These are phyloP conservation scores for Drosophila bunnanda DNA, from an alignment of 2,888 invertebrate genomes.

Conservation along the genomic window DNA sequence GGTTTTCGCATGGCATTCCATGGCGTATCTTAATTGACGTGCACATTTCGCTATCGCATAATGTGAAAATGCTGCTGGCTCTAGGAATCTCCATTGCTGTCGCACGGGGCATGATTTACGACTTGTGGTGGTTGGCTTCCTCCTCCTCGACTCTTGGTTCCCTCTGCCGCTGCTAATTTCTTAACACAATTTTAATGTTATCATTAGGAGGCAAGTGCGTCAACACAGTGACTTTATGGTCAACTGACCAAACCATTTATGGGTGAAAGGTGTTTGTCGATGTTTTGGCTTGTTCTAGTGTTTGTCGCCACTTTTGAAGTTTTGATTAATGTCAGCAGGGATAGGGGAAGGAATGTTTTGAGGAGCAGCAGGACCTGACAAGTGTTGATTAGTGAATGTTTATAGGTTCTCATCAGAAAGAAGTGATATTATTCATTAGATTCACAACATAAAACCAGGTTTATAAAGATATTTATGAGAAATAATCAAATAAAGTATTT, in stretches of 20 bases:
- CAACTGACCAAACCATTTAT: conserved; percentile 62
- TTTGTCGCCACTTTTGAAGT: conserved; percentile 68
- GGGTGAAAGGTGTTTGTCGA: conserved; percentile 66
- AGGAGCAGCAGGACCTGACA: conserved; percentile 50
- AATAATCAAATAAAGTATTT: background rate
- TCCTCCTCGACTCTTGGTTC: conserved; percentile 1
- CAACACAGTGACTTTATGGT: conserved; percentile 60
- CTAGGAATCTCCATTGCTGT: conserved; percentile 38
- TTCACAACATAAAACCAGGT: background rate
- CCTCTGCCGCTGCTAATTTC: conserved; percentile 66
- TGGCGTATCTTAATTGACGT: conserved; percentile 80
- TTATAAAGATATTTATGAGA: background rate
- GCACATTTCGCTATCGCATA: conserved; percentile 81
- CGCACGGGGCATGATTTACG: conserved; percentile 66
- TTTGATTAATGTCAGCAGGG: conserved; percentile 67
- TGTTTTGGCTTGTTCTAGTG: conserved; percentile 41
- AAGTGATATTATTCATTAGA: background rate
- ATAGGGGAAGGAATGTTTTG: background rate
- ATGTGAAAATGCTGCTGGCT: conserved; percentile 74
- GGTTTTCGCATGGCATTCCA: conserved; percentile 66
- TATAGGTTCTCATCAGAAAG: no score
- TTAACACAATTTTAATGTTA: conserved; percentile 80
- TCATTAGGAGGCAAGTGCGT: conserved; percentile 75
- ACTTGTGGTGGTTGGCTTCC: conserved; percentile 49
- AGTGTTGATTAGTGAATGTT: conserved; percentile 55